Evolutionary conservation across 2,888 invertebrate genomes (phyloP), one percentile per base, ranked within the genome.

Genomic region (Hermodice carunculata): DNA sequence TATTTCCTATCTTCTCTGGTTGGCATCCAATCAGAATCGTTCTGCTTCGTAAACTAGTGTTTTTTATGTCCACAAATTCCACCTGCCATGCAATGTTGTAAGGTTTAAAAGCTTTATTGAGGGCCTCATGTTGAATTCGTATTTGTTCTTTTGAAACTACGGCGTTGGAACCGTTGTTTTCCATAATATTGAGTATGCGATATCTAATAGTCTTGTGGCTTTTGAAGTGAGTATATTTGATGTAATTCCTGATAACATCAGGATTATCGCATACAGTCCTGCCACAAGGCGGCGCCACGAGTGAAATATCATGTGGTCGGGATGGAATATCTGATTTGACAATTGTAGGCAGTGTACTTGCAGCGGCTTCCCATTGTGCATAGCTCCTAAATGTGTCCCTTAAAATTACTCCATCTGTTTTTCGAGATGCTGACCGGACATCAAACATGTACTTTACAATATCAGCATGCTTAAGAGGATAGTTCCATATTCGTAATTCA

Each of bases 261-360:
- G 83, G 81, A 63, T 82, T 77, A 66, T 83, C 83, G 63, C 83
- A 83, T 1, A 81, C 74, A 1, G 82, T 81, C 56, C 76, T 64
- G 0, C 82, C 83, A 60, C 82, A 82, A n/a, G 71, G 69, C n/a
- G 82, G 80, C 54, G 76, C 70, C 43, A 67, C 60, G 17, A 80
- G 61, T 14, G 65, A 58, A 6, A 78, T 44, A 34, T 75, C 67
- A 46, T 76, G 69, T 17, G 60, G 60, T 5, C 59, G 54, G 64
- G 48, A 28, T 5, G 34, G 26, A n/a, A 57, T 42, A 32, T 52
- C 51, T 14, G 57, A 29, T 5, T 8, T 32, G 5, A 51, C 46
- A 3, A 53, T 42, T n/a, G 29, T 22, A 22, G 57, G 57, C 24
- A 40, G 22, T 28, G 32, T 54, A 24, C 22, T 19, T 0, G n/a